These are phyloP conservation scores for Cylas formicarius DNA, from an alignment of 1,140 invertebrate species.

Conservation along the genomic window DNA sequence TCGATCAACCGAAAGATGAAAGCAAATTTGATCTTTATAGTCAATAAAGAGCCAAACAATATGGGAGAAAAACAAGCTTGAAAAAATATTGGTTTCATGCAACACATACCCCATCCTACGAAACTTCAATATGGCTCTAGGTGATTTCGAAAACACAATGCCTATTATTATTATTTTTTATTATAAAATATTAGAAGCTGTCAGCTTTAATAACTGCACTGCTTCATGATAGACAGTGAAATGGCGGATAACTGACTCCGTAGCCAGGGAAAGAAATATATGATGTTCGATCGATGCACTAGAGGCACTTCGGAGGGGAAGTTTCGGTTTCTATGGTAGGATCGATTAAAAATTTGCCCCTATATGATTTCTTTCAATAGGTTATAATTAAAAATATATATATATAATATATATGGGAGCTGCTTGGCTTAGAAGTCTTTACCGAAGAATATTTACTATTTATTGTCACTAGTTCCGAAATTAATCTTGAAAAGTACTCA, in stretches of 20 bases:
- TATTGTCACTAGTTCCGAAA: no score
- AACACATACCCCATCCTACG: constrained; percentile 30
- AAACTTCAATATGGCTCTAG: constrained; percentile 10
- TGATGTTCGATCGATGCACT: constrained; percentile 31
- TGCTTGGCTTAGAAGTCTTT: no score
- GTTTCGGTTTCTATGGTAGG: no score
- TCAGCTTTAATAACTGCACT: constrained; percentile 19
- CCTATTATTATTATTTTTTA: constrained; percentile 23
- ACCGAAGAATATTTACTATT: no score
- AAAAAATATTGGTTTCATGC: background rate
- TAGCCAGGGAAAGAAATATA: constrained; percentile 17
- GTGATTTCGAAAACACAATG: constrained; percentile 14
- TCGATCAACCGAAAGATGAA: no score
- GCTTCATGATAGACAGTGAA: constrained; percentile 25
- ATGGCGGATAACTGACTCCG: constrained; percentile 24
- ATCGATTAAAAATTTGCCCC: no score
- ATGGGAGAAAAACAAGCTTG: background rate
- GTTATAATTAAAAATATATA: no score
- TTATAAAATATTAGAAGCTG: constrained; percentile 22
- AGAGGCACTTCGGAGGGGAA: no score
- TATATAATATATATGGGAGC: no score
- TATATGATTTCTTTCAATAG: no score
- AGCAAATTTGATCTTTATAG: background rate
- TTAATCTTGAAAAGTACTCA: no score
- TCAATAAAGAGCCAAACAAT: background rate